These are phyloP conservation scores for Solen grandis DNA, from an alignment of 1,140 invertebrate species.

Conservation along the genomic window DNA sequence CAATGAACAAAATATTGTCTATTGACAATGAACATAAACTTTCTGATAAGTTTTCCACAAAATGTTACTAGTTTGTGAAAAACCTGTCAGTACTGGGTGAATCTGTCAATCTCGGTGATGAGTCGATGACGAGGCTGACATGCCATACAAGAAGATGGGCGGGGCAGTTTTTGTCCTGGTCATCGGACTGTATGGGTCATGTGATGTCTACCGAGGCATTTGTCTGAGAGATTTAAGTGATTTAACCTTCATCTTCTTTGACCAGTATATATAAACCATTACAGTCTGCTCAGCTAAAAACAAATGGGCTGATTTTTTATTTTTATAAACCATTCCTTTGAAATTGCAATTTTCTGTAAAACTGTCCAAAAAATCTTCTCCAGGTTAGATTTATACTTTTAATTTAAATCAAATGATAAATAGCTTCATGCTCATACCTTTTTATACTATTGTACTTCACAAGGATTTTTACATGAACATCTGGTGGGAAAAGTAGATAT, in stretches of 20 bases:
- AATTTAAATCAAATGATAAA: neutral
- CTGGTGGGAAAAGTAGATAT: neutral
- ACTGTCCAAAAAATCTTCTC: neutral
- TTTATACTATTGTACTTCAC: neutral
- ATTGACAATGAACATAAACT: neutral
- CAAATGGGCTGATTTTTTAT: neutral
- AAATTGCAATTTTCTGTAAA: neutral
- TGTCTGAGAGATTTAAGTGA: constrained; percentile 9
- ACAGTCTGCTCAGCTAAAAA: neutral
- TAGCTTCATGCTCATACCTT: neutral
- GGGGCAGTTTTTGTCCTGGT: constrained; percentile 2
- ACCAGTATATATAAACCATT: neutral
- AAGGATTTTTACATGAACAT: neutral
- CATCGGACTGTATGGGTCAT: neutral
- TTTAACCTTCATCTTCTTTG: neutral
- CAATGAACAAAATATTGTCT: neutral
- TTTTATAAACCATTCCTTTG: neutral
- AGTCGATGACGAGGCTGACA: constrained; percentile 20
- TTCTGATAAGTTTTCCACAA: neutral
- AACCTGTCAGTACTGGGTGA: too few species aligned
- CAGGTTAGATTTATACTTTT: neutral
- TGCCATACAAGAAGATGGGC: neutral
- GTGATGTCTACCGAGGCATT: constrained; percentile 37
- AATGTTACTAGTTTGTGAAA: neutral
- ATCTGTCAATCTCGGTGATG: neutral